Evolutionary conservation across 1,140 invertebrate species (phyloP).

Genomic region (Bombus sylvicola): DNA sequence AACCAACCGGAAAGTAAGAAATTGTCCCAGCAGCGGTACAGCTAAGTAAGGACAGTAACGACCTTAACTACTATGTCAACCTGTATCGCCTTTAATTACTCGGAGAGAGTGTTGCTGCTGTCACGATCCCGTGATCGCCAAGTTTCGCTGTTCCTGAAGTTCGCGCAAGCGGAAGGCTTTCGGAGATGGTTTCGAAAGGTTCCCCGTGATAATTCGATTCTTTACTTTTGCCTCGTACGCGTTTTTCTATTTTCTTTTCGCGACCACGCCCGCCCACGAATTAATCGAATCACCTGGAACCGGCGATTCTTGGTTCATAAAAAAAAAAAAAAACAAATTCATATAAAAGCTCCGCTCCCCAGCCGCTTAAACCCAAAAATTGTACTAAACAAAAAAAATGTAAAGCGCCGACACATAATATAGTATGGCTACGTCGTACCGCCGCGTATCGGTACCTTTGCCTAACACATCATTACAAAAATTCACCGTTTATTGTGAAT

Average conservation of each 20-base stretch:
- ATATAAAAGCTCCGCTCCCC: no score
- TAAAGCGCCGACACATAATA: no score
- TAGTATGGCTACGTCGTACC: no score
- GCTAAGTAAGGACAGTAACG: constrained; percentile 49
- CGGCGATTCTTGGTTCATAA: neutral
- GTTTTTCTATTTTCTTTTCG: neutral
- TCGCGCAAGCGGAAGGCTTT: neutral
- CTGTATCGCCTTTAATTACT: constrained; percentile 25
- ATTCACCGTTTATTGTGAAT: no score
- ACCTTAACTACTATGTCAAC: constrained; percentile 60
- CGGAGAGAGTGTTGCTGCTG: neutral
- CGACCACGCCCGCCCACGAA: neutral
- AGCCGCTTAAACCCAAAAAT: no score
- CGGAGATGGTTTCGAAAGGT: neutral
- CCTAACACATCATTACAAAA: no score
- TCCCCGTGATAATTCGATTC: neutral
- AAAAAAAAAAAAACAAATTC: no score
- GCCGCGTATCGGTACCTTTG: no score
- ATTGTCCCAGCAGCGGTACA: constrained; percentile 25
- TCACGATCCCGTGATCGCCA: neutral
- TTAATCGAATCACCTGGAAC: neutral
- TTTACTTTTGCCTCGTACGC: neutral
- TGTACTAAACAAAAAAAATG: no score
- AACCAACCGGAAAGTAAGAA: constrained; percentile 48
- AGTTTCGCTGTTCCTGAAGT: neutral